These are phyloP conservation scores for Nesometra sesokonis DNA, from an alignment of 35 echinoderm and acorn worm genomes.

Conservation along the genomic window DNA sequence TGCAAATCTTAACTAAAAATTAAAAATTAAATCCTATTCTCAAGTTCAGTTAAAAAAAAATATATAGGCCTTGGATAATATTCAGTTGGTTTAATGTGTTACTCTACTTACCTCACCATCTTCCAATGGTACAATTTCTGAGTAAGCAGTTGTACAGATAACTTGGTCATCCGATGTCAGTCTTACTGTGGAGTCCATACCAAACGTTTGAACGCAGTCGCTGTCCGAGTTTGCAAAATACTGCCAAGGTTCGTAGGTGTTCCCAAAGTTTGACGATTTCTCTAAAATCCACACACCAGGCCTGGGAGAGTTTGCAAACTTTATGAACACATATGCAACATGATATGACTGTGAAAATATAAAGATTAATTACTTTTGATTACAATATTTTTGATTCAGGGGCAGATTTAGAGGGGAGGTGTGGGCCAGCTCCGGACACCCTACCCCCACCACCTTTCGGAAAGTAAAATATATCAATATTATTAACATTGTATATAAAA, in stretches of 20 bases:
- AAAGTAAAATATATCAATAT: no score
- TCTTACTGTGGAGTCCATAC: constrained; percentile 57
- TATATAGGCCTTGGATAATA: no score
- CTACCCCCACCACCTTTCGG: no score
- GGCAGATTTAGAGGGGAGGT: no score
- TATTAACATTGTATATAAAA: no score
- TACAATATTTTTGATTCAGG: no score
- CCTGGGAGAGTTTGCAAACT: constrained; percentile 85
- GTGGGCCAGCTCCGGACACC: no score
- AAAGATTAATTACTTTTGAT: neutral
- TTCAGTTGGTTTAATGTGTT: no score
- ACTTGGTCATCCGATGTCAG: constrained; percentile 74
- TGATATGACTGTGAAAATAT: constrained; percentile 63
- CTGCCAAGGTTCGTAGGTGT: constrained; percentile 92
- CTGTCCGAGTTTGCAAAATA: constrained; percentile 84
- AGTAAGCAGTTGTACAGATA: constrained; percentile 85
- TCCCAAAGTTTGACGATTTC: constrained; percentile 63
- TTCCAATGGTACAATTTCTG: constrained; percentile 89
- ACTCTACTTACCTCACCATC: constrained; percentile 77
- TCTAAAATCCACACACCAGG: constrained; percentile 82
- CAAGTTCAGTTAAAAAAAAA: no score
- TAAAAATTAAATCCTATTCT: no score
- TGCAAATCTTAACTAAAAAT: no score
- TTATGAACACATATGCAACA: constrained; percentile 92
- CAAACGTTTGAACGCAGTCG: constrained; percentile 58